Conservation (phyloP, 2,113 vertebrate species). For the Nothoprocta pentlandii region DNA sequence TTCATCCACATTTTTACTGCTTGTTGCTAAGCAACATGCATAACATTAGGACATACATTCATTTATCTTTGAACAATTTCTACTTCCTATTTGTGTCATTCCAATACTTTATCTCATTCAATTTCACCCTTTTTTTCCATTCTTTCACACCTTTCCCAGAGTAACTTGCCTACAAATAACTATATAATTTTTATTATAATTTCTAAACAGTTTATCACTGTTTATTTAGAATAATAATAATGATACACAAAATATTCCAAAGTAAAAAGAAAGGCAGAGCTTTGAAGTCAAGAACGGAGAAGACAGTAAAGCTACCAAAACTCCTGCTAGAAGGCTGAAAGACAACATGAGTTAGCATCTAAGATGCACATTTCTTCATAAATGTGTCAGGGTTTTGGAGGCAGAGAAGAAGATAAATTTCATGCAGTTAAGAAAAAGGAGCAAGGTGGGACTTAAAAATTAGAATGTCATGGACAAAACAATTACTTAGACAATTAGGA, state of each 20-base stretch:
- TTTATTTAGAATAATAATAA: background rate
- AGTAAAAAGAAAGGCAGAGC: background rate
- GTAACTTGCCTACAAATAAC: background rate
- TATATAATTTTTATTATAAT: background rate
- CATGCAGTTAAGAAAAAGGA: background rate
- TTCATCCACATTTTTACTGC: conserved; percentile 65
- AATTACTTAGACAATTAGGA: background rate
- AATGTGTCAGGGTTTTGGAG: background rate
- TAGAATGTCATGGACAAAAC: background rate
- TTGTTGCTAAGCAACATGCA: conserved; percentile 76
- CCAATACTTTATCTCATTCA: conserved; percentile 20
- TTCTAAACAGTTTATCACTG: background rate
- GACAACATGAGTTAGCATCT: background rate
- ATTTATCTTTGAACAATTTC: conserved; percentile 42
- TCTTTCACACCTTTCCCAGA: background rate
- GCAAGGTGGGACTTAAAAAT: background rate
- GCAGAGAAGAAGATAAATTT: background rate
- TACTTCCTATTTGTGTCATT: conserved; percentile 40
- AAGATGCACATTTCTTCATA: background rate
- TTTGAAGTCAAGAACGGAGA: background rate
- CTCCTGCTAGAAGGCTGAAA: background rate
- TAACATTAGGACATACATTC: conserved; percentile 64
- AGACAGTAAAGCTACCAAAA: background rate
- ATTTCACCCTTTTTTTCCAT: conserved; percentile 7
- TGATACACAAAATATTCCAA: background rate